Evolutionary conservation across 2,888 invertebrate genomes (phyloP).

Genomic region (Rhamphomyia laevipes): DNA sequence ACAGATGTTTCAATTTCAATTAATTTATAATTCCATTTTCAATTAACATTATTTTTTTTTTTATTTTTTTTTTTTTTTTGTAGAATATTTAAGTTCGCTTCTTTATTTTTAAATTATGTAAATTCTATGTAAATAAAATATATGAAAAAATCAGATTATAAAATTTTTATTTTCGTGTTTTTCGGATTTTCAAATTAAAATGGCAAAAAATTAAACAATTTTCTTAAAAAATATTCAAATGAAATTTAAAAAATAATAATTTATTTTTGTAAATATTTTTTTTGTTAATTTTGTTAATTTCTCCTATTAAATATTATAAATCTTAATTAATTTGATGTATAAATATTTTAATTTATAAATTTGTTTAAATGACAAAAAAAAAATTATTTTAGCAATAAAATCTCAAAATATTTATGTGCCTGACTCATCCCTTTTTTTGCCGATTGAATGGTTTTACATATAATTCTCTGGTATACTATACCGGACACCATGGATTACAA

Average conservation of each 20-base stretch:
- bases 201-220: no score
- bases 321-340: no score
- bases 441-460: slow-evolving; percentile 5
- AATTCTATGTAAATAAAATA: slow-evolving; percentile 16
- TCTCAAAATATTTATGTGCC: slow-evolving; percentile 9
- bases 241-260: no score
- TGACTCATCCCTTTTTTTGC: slow-evolving; percentile 16
- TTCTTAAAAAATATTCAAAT: no score
- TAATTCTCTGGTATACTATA: slow-evolving; percentile 4
- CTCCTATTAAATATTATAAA: no score
- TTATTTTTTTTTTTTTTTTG: slow-evolving; percentile 8
- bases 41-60: not conserved
- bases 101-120: no score
- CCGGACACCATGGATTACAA: not conserved
- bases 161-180: no score
- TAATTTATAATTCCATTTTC: not conserved
- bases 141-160: no score
- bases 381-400: slow-evolving; percentile 6
- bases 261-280: slow-evolving; percentile 11
- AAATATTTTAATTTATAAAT: no score
- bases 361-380: slow-evolving; percentile 7
- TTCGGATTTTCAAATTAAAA: no score
- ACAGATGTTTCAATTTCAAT: slow-evolving; percentile 1
- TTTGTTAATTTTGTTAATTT: slow-evolving; percentile 10
- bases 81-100: no score